Conservation (phyloP, 2,797 vertebrate species). For the Mormyrus hasselquistii region DNA sequence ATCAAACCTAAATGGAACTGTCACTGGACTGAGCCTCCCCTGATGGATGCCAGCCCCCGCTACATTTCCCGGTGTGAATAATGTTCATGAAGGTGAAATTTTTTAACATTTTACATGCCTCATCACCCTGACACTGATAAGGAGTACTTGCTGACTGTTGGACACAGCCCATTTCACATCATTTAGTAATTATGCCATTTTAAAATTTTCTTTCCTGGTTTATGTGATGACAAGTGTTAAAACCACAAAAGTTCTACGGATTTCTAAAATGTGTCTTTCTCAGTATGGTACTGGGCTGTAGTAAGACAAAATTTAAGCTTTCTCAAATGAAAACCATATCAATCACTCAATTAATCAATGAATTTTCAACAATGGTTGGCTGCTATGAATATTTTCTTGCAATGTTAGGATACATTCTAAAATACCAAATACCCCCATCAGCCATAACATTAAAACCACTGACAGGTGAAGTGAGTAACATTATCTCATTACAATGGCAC, state of each 20-base stretch:
- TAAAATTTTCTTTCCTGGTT: slow-evolving; percentile 5
- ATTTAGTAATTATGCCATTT: slow-evolving; percentile 12
- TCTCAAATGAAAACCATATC: neutral
- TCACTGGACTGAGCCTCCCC: neutral
- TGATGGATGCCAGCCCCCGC: neutral
- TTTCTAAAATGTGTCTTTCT: neutral
- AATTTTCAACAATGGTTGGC: neutral
- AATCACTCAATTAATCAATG: neutral
- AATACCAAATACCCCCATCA: neutral
- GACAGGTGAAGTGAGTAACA: neutral
- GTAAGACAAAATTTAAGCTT: neutral
- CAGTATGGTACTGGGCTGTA: neutral
- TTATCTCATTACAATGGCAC: neutral
- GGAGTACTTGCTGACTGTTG: neutral
- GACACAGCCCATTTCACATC: slow-evolving; percentile 9
- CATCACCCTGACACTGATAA: neutral
- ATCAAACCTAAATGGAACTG: neutral
- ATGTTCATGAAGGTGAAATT: slow-evolving; percentile 1
- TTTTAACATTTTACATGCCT: slow-evolving; percentile 6
- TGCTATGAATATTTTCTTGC: neutral
- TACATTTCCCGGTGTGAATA: neutral
- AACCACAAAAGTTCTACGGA: neutral
- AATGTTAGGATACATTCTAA: neutral
- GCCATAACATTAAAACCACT: neutral
- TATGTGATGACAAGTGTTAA: neutral